Conservation (phyloP, 2,797 vertebrate genomes). For the Loriculus beryllinus region DNA sequence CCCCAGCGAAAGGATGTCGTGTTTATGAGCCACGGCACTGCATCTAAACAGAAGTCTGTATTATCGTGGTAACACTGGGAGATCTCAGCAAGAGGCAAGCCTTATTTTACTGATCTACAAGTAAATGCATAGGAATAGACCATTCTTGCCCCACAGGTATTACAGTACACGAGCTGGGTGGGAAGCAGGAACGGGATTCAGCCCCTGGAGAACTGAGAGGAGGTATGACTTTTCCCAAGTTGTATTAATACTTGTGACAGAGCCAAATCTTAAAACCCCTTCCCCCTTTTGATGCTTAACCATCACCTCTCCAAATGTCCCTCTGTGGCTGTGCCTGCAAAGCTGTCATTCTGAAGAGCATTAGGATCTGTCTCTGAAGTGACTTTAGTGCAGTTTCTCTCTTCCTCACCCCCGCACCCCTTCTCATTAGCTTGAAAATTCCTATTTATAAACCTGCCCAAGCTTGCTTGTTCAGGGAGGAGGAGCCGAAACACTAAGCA, state of each 20-base stretch:
- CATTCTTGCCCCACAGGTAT: neutral
- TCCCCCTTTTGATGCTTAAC: neutral
- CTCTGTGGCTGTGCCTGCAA: neutral
- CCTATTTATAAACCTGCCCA: slow-evolving; percentile 64
- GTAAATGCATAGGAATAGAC: neutral
- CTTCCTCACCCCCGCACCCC: slow-evolving; percentile 35
- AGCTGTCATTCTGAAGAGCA: neutral
- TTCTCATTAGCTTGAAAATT: slow-evolving; percentile 61
- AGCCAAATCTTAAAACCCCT: neutral
- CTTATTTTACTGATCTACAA: neutral
- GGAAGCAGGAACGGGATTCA: neutral
- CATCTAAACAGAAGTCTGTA: neutral
- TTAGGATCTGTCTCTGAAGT: slow-evolving; percentile 7
- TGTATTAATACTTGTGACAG: neutral
- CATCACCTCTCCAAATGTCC: neutral
- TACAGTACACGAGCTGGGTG: neutral
- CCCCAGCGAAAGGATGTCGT: rapidly evolving
- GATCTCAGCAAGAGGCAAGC: neutral
- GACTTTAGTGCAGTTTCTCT: slow-evolving; percentile 34
- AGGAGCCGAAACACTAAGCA: slow-evolving; percentile 16
- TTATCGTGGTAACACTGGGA: neutral
- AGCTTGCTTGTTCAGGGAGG: slow-evolving; percentile 44
- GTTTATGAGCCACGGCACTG: neutral
- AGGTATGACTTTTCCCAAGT: neutral
- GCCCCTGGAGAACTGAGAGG: neutral